phyloP scores from a whole-genome alignment of 2,888 invertebrate species.

The Lasioglossum pauxillum region DNA sequence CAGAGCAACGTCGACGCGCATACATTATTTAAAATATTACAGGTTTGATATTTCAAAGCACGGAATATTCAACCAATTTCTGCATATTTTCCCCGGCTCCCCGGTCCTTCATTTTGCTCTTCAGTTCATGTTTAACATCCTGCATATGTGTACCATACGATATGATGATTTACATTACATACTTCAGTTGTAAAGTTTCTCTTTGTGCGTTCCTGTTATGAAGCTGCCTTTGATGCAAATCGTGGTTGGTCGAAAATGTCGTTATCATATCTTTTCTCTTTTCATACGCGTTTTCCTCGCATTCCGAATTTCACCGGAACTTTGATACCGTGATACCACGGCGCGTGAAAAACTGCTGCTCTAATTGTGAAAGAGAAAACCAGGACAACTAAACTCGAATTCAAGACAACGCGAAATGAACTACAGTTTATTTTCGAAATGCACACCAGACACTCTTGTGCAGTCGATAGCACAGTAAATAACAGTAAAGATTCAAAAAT shows the following conservation, averaged over 20 bases:
- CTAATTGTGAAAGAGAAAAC: background rate
- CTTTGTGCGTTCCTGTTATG: conserved; percentile 43
- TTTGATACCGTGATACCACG: conserved; percentile 51
- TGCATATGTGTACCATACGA: conserved; percentile 11
- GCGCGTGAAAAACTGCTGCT: conserved; percentile 7
- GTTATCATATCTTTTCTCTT: conserved; percentile 30
- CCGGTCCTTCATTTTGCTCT: conserved; percentile 17
- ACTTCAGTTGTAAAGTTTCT: conserved; percentile 54
- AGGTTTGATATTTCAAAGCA: conserved; percentile 7
- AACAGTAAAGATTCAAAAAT: background rate
- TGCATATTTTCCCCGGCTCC: background rate
- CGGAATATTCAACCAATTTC: conserved; percentile 6
- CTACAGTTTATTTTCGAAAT: background rate
- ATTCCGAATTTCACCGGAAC: conserved; percentile 64
- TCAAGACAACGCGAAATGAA: background rate
- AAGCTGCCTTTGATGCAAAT: conserved; percentile 65
- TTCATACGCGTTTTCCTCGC: conserved; percentile 41
- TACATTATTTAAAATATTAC: conserved; percentile 10
- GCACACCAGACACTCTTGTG: no score
- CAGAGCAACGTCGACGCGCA: background rate
- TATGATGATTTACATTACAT: conserved; percentile 48
- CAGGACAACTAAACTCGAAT: background rate
- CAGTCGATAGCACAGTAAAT: background rate
- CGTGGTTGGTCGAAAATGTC: conserved; percentile 56
- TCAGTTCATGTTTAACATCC: conserved; percentile 18